Evolutionary conservation across 2,113 vertebrate species (phyloP).

Genomic region (Bambusicola thoracicus): DNA sequence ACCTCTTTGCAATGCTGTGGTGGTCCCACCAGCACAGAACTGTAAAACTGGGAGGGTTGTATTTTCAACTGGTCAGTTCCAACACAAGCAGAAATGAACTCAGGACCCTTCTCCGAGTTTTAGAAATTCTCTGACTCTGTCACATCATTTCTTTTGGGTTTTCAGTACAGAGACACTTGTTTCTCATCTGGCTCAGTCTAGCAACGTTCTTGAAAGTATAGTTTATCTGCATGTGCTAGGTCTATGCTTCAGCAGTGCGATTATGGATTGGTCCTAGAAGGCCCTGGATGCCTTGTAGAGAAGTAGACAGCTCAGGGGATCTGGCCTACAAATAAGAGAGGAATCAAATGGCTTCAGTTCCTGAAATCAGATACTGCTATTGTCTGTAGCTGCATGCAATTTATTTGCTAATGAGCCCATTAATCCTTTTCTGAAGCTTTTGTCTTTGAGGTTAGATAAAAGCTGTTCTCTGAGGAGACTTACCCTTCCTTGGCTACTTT

Average conservation of each 20-base stretch:
- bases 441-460: conserved; percentile 49
- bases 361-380: not conserved
- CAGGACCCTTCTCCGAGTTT: not conserved
- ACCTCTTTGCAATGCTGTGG: not conserved
- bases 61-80: not conserved
- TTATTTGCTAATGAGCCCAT: conserved; percentile 12
- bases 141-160: not conserved
- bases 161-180: not conserved
- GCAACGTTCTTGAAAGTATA: not conserved
- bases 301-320: not conserved
- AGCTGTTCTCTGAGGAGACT: not conserved
- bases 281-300: not conserved
- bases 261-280: not conserved
- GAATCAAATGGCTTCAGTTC: not conserved
- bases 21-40: not conserved
- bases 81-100: not conserved
- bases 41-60: not conserved
- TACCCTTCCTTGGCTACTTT: not conserved
- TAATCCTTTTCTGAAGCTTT: not conserved
- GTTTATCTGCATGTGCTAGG: not conserved
- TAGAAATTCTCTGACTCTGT: not conserved
- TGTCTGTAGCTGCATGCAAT: not conserved
- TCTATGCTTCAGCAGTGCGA: not conserved
- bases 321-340: not conserved
- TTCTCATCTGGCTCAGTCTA: not conserved